Evolutionary conservation across 2,113 vertebrate genomes (phyloP).

Genomic region (Setophaga kirtlandii): DNA sequence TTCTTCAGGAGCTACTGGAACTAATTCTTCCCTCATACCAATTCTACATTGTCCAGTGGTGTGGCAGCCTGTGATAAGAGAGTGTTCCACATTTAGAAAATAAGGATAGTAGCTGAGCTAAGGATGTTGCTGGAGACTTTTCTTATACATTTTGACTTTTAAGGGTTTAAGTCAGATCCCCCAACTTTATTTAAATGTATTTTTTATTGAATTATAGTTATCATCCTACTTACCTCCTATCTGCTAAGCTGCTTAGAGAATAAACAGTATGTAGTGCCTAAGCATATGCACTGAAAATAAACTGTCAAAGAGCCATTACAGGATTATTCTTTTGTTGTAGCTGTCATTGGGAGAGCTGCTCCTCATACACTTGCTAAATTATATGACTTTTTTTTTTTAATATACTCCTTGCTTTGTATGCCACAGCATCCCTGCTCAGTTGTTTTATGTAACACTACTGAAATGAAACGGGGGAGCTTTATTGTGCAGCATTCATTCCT

Average conservation of each 20-base stretch:
- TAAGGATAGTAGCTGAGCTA: conserved; percentile 4
- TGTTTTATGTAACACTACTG: neutral
- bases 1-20: conserved; percentile 38
- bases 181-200: conserved; percentile 54
- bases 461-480: neutral
- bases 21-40: conserved; percentile 33
- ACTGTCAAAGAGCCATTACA: conserved; percentile 26
- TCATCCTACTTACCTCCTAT: conserved; percentile 48
- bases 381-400: neutral
- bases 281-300: conserved; percentile 22
- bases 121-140: conserved; percentile 9
- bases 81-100: conserved; percentile 14
- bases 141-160: conserved; percentile 9
- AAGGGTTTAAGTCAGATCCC: conserved; percentile 38
- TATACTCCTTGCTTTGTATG: neutral
- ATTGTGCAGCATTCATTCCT: neutral
- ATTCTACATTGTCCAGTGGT: conserved; percentile 15
- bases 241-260: conserved; percentile 60
- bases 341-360: conserved; percentile 2
- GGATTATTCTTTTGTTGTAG: conserved; percentile 51
- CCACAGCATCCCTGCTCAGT: neutral
- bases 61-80: conserved; percentile 47
- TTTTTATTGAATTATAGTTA: conserved; percentile 61
- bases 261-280: conserved; percentile 34
- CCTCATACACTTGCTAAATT: conserved; percentile 5